phyloP scores from a whole-genome alignment of 2,113 vertebrate genomes.

The Dendropsophus ebraccatus region DNA sequence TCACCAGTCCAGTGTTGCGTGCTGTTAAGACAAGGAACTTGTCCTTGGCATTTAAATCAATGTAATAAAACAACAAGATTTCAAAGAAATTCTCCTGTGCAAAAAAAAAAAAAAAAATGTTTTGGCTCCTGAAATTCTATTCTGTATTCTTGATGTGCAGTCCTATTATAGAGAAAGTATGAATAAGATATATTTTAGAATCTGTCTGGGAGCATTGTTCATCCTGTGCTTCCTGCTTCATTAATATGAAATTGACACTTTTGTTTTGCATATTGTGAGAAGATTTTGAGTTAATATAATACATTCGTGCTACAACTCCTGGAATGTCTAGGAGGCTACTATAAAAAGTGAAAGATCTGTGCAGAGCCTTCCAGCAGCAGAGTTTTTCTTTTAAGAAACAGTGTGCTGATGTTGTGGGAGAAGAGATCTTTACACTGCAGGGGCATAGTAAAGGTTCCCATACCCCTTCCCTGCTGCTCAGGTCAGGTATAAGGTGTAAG shows the following conservation, averaged over 20 bases:
- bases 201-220: neutral
- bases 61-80: constrained; percentile 48
- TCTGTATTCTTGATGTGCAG: constrained; percentile 13
- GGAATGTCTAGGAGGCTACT: too few species aligned
- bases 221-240: neutral
- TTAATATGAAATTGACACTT: neutral
- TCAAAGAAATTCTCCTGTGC: constrained; percentile 25
- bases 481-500: too few species aligned
- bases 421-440: too few species aligned
- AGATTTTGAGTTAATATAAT: too few species aligned
- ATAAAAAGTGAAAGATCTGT: too few species aligned
- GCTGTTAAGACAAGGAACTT: constrained; percentile 49
- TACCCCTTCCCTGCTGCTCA: too few species aligned
- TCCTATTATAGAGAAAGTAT: neutral
- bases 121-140: neutral
- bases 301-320: too few species aligned
- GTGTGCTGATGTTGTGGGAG: too few species aligned
- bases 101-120: constrained; percentile 12
- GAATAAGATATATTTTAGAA: neutral
- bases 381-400: too few species aligned
- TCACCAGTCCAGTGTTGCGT: constrained; percentile 44
- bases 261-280: neutral
- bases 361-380: too few species aligned
- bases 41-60: constrained; percentile 25
- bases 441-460: too few species aligned